Conservation (phyloP, 64 coral and sea anemone species). For the Actinia tenebrosa region DNA sequence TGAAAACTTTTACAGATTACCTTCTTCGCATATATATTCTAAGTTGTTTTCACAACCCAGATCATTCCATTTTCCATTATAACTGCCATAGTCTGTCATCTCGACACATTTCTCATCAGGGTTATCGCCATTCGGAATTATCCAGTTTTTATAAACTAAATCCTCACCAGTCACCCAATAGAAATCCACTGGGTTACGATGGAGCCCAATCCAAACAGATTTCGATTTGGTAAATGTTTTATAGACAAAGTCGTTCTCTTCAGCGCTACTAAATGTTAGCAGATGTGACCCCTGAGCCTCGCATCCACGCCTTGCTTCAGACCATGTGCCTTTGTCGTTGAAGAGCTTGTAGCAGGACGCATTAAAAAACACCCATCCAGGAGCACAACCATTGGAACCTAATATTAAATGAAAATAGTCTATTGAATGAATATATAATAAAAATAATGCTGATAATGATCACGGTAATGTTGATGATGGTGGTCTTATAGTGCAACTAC, state of each 20-base stretch:
- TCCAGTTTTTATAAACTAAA: constrained; percentile 4
- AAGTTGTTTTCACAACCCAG: not conserved
- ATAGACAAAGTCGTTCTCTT: not conserved
- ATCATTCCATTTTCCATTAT: constrained; percentile 14
- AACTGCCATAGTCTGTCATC: not conserved
- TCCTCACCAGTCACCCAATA: not conserved
- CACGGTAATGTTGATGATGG: no score
- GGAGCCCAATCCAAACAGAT: constrained; percentile 9
- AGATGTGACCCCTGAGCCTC: constrained; percentile 10
- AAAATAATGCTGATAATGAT: not conserved
- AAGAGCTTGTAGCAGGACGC: not conserved
- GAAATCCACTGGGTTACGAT: constrained; percentile 5
- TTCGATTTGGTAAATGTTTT: not conserved
- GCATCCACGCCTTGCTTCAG: not conserved
- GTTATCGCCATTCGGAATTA: not conserved
- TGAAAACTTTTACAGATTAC: not conserved
- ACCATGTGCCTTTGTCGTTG: not conserved
- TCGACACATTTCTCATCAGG: not conserved
- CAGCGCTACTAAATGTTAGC: not conserved
- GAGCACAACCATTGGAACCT: not conserved
- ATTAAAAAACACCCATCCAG: not conserved
- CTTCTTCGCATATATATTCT: constrained; percentile 4
- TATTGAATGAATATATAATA: not conserved
- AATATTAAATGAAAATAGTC: no score
- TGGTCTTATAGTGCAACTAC: no score